Base-by-base conservation (phyloP, 2,797 vertebrate genomes). In the Myotis myotis region DNA sequence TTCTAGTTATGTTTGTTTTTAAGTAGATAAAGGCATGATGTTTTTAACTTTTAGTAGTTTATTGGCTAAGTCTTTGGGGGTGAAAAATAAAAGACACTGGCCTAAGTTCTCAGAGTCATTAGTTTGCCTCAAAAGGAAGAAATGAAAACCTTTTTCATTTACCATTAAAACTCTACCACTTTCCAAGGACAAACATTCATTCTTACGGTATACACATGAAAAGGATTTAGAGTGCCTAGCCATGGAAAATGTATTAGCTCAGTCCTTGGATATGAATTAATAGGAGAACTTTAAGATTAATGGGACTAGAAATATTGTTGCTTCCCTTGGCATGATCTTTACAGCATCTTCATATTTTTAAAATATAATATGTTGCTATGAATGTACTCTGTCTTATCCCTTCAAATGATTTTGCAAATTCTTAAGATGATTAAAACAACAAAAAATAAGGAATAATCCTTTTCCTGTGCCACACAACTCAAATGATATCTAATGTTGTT, bases 221-320 rank as follows among this genome's bases (percentile, higher is more conserved):
- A 96, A 41, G 5, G 1, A 95, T 93, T 95, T 94, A 51, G 71
- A 83, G 44, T 51, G 8, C 49, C 25, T 84, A 84, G 90, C 51
- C 51, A n/a, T 84, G 80, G 78, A 94, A 95, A 96, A 92, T 93
- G 7, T 94, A 93, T 91, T 96, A 96, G 87, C 70, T 79, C 83
- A 92, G 68, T 90, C 72, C 57, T 81, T 93, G 66, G 93, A 83
- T 72, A 87, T 94, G 30, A 96, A 90, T 96, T 96, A 96, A 96
- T 91, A 87, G 71, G 80, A 90, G 17, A 72, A 30, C 30, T 89
- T 96, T 84, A 87, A 93, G 90, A 96, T 95, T 86, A 95, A 93
- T 92, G 38, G n/a, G 25, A 88, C 68, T 94, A 92, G 60, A 94
- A 96, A 92, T 96, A 95, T 23, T 82, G 74, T 64, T 89, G 71